Conservation (phyloP, 2,888 invertebrate genomes). For the Phanerotoma sp. region DNA sequence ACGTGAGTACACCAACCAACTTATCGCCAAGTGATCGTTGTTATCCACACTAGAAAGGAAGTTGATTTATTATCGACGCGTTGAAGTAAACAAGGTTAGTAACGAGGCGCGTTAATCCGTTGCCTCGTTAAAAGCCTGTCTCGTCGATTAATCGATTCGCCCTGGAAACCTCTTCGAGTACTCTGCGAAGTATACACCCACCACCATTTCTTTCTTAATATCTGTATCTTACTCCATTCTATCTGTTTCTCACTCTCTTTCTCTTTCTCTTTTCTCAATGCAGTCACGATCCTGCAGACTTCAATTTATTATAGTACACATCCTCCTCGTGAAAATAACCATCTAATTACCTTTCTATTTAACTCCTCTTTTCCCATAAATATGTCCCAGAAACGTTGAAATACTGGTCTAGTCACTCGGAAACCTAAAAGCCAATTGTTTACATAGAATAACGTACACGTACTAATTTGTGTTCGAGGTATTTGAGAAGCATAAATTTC, state of each 20-base stretch:
- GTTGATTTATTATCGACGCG: slow-evolving; percentile 32
- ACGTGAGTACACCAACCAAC: slow-evolving; percentile 10
- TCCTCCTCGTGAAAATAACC: not conserved
- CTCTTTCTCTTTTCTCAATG: not conserved
- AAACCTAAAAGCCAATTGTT: too few relatives aligned
- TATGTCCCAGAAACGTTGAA: too few relatives aligned
- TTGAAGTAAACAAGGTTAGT: slow-evolving; percentile 28
- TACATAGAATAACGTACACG: too few relatives aligned
- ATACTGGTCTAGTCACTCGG: too few relatives aligned
- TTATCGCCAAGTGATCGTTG: slow-evolving; percentile 13
- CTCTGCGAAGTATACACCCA: not conserved
- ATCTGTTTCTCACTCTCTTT: not conserved
- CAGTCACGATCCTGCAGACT: not conserved
- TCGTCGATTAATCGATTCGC: slow-evolving; percentile 28
- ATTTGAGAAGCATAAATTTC: too few relatives aligned
- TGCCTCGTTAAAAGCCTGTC: slow-evolving; percentile 22
- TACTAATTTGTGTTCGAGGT: too few relatives aligned
- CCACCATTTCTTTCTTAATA: not conserved
- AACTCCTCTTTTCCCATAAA: not conserved
- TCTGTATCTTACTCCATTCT: not conserved
- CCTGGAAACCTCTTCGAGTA: slow-evolving; percentile 12
- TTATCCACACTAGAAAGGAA: slow-evolving; percentile 12
- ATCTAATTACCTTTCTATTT: not conserved
- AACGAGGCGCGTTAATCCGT: slow-evolving; percentile 29
- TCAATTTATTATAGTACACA: not conserved